Evolutionary conservation across 92 coral and sea anemone species (phyloP).

Genomic region (Epizoanthus rinbou): DNA sequence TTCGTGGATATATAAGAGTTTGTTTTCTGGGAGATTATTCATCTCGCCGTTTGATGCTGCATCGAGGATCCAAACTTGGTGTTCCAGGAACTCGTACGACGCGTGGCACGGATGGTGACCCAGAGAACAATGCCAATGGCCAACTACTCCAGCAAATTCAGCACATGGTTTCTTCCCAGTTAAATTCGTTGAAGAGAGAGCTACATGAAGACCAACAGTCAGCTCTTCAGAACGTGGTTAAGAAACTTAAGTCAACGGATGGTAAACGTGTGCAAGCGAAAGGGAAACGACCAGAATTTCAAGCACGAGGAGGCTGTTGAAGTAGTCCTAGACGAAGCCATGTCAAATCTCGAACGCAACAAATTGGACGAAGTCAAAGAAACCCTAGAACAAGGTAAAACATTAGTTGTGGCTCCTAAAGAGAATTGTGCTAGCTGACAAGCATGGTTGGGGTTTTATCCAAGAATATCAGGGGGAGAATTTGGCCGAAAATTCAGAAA

Average conservation of each 20-base stretch:
- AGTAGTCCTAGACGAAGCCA: neutral
- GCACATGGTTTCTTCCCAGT: neutral
- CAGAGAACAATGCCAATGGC: neutral
- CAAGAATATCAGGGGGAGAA: slow-evolving; percentile 38
- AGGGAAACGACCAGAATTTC: slow-evolving; percentile 12
- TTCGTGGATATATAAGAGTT: no score
- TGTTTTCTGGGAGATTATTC: neutral
- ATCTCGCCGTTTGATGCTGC: slow-evolving; percentile 4
- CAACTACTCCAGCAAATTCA: neutral
- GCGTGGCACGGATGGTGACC: neutral
- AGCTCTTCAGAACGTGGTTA: neutral
- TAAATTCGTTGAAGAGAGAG: slow-evolving; percentile 2
- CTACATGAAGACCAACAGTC: neutral
- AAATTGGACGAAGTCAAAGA: neutral
- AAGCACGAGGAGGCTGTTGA: slow-evolving; percentile 5
- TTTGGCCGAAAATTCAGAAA: slow-evolving; percentile 47
- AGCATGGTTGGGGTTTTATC: slow-evolving; percentile 47
- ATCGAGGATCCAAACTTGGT: neutral
- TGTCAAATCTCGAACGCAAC: no score
- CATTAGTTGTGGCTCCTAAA: neutral
- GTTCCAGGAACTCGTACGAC: neutral
- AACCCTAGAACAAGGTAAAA: slow-evolving; percentile 1
- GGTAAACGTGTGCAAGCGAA: neutral
- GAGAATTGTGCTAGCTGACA: neutral
- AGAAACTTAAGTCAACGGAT: neutral